Evolutionary conservation across 2,113 vertebrate species (phyloP), one percentile per base, ranked within the genome.

Genomic region (Fukomys damarensis): DNA sequence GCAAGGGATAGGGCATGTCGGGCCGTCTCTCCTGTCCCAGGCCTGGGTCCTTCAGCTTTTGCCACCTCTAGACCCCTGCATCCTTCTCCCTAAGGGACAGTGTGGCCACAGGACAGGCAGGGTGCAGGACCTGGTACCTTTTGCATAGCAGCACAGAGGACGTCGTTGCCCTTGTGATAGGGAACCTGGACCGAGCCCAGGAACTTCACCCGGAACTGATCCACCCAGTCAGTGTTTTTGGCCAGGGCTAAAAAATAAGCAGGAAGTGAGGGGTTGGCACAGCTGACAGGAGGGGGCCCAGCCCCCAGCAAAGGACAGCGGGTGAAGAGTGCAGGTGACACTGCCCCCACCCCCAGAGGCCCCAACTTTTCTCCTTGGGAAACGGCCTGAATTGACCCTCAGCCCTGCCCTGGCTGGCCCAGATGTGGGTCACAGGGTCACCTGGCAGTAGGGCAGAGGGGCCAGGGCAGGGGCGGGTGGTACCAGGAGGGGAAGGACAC

Each of bases 131-230:
- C 54, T 28, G 4, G 68, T 98, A 99, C 99, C 99, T 99, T 99
- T 98, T 99, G 99, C 99, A 99, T 99, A 94, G 99, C 99, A 0
- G 99, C 99, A 22, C 99, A 99, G 90, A 99, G 99, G 91, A 99
- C 99, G 0, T 99, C 99, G 0, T 99, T 99, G 98, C 99, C 99
- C 98, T 99, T 99, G 98, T 99, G 99, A 97, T 99, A 99, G 14
- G 99, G 99, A 84, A 99, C 99, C 96, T 99, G 99, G 89, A 99
- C 99, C 0, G 99, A 99, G 63, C 99, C 99, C 58, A 99, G 98
- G 97, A 99, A 99, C 97, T 99, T 99, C 97, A 99, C 98, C 54
- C 98, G 98, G 97, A 99, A 99, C 96, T 98, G 99, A 97, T 99
- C 99, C 98, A 99, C 98, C 99, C 99, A 99, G 97, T 99, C 99